Percentiles rank a stretch among this genome's conserved stretches.
Evolutionary conservation across 2,888 invertebrate species (phyloP).

Genomic region (Leucophora obtusa): DNA sequence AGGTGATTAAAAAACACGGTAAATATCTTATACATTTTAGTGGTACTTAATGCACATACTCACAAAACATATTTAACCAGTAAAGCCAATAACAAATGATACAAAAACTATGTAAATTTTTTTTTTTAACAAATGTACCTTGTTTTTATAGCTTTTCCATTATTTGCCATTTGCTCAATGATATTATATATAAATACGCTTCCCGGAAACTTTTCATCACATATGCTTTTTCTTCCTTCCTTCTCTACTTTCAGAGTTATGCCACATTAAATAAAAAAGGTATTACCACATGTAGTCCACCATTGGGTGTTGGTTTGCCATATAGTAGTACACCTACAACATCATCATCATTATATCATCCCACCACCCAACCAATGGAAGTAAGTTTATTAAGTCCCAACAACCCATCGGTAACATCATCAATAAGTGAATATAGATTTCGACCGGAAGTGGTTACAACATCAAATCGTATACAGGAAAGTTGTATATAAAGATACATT

Average conservation of each 20-base stretch:
- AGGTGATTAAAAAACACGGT: too few relatives aligned
- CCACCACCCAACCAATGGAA: slow-evolving; percentile 79
- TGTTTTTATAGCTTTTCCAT: slow-evolving; percentile 37
- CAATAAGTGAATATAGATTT: slow-evolving; percentile 87
- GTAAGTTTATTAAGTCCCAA: slow-evolving; percentile 79
- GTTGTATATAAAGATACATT: slow-evolving; percentile 86
- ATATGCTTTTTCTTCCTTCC: slow-evolving; percentile 10
- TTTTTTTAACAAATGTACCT: background rate
- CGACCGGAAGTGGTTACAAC: slow-evolving; percentile 92
- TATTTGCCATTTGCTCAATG: background rate
- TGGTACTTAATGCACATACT: background rate
- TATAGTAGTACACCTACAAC: slow-evolving; percentile 68
- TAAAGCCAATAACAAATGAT: background rate
- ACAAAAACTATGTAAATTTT: background rate
- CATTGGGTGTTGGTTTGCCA: slow-evolving; percentile 69
- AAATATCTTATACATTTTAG: too few relatives aligned
- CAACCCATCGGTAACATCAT: slow-evolving; percentile 83
- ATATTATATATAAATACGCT: slow-evolving; percentile 26
- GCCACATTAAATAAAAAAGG: slow-evolving; percentile 88
- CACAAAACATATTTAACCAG: background rate
- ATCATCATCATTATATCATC: slow-evolving; percentile 70
- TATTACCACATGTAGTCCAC: slow-evolving; percentile 79
- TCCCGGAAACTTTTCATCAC: slow-evolving; percentile 69
- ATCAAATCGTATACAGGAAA: slow-evolving; percentile 92
- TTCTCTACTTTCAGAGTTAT: slow-evolving; percentile 83